Percentiles rank a stretch among this genome's conserved stretches.
Conservation (phyloP, 2,797 vertebrate species). For the Falco cherrug region DNA sequence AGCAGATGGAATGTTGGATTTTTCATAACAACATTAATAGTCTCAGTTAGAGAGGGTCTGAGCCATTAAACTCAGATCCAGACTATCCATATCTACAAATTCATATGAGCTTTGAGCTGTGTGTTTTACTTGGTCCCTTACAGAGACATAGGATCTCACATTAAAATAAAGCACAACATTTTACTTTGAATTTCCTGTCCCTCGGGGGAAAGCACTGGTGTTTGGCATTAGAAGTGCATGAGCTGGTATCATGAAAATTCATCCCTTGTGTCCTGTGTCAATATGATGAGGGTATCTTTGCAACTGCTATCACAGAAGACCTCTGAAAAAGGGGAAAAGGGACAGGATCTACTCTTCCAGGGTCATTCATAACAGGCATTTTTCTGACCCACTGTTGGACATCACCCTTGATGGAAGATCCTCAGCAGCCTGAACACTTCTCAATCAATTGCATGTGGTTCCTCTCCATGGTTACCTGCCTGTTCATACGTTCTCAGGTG, state of each 20-base stretch:
- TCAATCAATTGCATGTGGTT: too few species aligned
- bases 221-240: neutral
- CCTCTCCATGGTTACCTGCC: neutral
- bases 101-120: neutral
- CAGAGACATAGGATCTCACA: neutral
- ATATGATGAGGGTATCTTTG: neutral
- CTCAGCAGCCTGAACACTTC: neutral
- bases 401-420: neutral
- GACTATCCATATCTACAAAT: neutral
- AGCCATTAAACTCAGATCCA: neutral
- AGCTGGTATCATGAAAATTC: neutral
- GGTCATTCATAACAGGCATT: rapidly evolving
- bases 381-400: neutral
- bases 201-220: neutral
- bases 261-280: neutral
- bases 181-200: neutral
- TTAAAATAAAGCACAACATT: neutral
- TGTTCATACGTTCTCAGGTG: neutral
- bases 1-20: constrained; percentile 25
- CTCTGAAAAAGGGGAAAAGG: neutral
- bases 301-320: neutral
- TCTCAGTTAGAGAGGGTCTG: neutral
- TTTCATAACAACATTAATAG: neutral
- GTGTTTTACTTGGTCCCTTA: neutral
- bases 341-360: neutral